A percentile compares a stretch with the other conserved stretches of the same genome.
These are phyloP conservation scores for Troglohyphantes excavatus DNA, from an alignment of 2,888 invertebrate species.

Conservation along the genomic window DNA sequence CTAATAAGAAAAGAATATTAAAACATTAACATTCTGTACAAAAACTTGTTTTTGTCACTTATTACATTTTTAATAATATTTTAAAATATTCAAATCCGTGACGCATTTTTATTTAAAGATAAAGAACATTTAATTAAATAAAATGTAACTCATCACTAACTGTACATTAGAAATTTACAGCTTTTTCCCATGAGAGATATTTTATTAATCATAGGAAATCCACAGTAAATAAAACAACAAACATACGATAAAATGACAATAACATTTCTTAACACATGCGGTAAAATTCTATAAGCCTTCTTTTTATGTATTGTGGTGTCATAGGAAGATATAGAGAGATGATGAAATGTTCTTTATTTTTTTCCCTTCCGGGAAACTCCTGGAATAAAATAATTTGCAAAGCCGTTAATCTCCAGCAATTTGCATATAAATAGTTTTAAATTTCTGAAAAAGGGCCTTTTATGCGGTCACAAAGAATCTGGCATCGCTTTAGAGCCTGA, in stretches of 20 bases:
- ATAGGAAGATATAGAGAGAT: not conserved
- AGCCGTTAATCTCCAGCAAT: constrained; percentile 58
- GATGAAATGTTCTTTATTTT: constrained; percentile 22
- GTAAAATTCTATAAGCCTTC: constrained; percentile 9
- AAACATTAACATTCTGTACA: too few species aligned
- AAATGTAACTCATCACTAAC: not conserved
- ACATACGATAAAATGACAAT: constrained; percentile 7
- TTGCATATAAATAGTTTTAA: constrained; percentile 59
- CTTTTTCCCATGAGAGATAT: not conserved
- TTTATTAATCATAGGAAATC: not conserved
- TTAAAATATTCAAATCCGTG: not conserved
- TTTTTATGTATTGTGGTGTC: constrained; percentile 4
- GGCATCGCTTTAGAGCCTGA: constrained; percentile 49
- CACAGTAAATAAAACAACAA: not conserved
- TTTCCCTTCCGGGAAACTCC: constrained; percentile 23
- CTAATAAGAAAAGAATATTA: constrained; percentile 6
- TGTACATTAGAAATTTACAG: not conserved
- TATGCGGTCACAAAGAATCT: constrained; percentile 44
- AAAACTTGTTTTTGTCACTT: too few species aligned
- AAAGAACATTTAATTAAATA: not conserved
- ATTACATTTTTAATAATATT: not conserved
- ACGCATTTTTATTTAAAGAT: not conserved
- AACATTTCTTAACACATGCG: constrained; percentile 50
- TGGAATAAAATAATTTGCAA: constrained; percentile 19
- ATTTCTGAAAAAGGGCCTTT: constrained; percentile 23